Evolutionary conservation across 2,797 vertebrate genomes (phyloP).

Genomic region (Aotus griseimembra): DNA sequence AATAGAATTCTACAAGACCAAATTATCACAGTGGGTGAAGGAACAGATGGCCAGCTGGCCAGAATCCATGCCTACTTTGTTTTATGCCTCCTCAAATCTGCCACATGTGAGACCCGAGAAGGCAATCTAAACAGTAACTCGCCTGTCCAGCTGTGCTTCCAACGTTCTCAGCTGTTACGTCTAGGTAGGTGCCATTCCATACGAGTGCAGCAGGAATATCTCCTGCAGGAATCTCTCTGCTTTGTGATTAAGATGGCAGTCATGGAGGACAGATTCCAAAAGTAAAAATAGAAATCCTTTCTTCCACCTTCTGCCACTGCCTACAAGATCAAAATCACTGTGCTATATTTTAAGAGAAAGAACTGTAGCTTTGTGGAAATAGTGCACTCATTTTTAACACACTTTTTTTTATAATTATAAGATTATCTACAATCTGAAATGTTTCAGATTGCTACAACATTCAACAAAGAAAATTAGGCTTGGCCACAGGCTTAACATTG

Average conservation of each 20-base stretch:
- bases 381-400: not conserved
- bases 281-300: conserved; percentile 14
- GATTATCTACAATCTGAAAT: not conserved
- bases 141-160: conserved; percentile 45
- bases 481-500: not conserved
- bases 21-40: conserved; percentile 77
- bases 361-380: not conserved
- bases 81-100: conserved; percentile 58
- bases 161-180: not conserved
- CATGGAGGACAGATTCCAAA: not conserved
- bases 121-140: not conserved
- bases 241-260: not conserved
- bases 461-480: not conserved
- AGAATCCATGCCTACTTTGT: conserved; percentile 63
- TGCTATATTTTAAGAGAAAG: not conserved
- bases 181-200: not conserved
- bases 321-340: conserved; percentile 2
- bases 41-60: conserved; percentile 74
- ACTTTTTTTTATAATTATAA: conserved; percentile 4
- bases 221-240: not conserved
- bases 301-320: not conserved
- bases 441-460: not conserved
- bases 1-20: conserved; percentile 66
- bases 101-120: conserved; percentile 44
- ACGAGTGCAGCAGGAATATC: not conserved